Base-by-base conservation (phyloP, 2,888 invertebrate species). In the Campoplex nolae region DNA sequence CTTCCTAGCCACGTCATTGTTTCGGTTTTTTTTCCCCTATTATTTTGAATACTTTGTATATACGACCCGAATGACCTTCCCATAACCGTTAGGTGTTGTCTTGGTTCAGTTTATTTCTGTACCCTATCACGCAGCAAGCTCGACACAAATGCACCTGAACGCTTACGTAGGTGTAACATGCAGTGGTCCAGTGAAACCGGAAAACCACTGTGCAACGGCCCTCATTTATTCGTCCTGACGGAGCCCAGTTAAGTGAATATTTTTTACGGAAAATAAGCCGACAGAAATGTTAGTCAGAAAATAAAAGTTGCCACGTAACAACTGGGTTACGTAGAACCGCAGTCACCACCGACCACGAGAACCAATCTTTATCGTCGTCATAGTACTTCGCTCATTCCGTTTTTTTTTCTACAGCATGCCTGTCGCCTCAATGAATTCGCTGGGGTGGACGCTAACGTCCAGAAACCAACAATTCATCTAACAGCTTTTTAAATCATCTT, bases 251-350 rank as follows among this genome's bases (percentile, higher is more conserved):
- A 48, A 86, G 84, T 65, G 77, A 81, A 83, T 78, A 74, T 79
- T 84, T 84, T 83, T 68, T 80, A 77, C 48, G 78, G 80, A 73
- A 73, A 83, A 85, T 85, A 42, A 58, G 77, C 68, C 76, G 74
- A 82, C 81, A 78, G 84, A 65, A 70, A 68, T 38, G 58, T 68
- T 65, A 65, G 80, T 78, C 73, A 67, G 76, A 42, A 85, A 79
- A 88, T 88, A 86, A 86, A 86, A 86, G 38, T 83, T 67, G n/a
- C 65, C 48, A 54, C 71, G 81, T 76, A 76, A 73, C 80, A 73
- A 51, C 45, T 78, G 82, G 35, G 9, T 62, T 62, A 51, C 28
- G 51, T n/a, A 48, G 54, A 54, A 75, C 68, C 70, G 70, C 74
- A 13, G 58, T 74, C 78, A 51, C 28, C 73, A 48, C 58, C 32